Conservation (phyloP, 2,113 vertebrate genomes). For the Corythoichthys intestinalis region DNA sequence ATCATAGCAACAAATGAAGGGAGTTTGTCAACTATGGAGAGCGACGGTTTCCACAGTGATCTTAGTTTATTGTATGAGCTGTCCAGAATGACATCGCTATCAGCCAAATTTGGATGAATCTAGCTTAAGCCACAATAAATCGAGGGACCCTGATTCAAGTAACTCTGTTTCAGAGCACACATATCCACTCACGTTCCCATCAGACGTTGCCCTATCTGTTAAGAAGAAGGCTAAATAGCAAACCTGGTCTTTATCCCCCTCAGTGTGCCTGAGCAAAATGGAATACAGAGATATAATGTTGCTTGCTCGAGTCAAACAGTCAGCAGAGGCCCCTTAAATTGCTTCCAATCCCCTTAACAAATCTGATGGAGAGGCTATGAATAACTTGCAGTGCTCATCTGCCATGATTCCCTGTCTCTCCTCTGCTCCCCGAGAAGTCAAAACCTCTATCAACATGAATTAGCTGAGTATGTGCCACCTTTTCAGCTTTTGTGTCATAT, state of each 20-base stretch:
- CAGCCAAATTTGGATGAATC: too few species aligned
- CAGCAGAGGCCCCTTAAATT: conserved; percentile 63
- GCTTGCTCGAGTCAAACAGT: conserved; percentile 65
- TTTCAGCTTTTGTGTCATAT: conserved; percentile 2
- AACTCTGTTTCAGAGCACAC: too few species aligned
- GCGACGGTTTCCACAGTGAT: too few species aligned
- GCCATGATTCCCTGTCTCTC: conserved; percentile 13
- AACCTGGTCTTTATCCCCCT: conserved; percentile 59
- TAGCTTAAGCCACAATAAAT: too few species aligned
- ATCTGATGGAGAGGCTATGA: conserved; percentile 69
- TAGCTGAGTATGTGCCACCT: conserved; percentile 18
- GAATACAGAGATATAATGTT: conserved; percentile 66
- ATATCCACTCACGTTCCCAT: neutral
- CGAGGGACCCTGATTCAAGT: too few species aligned
- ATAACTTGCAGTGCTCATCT: conserved; percentile 57
- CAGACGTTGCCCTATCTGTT: conserved; percentile 56
- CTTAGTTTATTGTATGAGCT: too few species aligned
- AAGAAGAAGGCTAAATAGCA: conserved; percentile 61
- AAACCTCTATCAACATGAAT: conserved; percentile 27
- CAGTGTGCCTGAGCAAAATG: conserved; percentile 60
- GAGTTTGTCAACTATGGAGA: too few species aligned
- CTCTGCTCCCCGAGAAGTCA: conserved; percentile 9
- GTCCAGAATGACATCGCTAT: too few species aligned
- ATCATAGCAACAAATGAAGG: too few species aligned
- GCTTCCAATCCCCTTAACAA: conserved; percentile 70